Conservation (phyloP, 2,888 invertebrate species). For the Apodemia duryi region DNA sequence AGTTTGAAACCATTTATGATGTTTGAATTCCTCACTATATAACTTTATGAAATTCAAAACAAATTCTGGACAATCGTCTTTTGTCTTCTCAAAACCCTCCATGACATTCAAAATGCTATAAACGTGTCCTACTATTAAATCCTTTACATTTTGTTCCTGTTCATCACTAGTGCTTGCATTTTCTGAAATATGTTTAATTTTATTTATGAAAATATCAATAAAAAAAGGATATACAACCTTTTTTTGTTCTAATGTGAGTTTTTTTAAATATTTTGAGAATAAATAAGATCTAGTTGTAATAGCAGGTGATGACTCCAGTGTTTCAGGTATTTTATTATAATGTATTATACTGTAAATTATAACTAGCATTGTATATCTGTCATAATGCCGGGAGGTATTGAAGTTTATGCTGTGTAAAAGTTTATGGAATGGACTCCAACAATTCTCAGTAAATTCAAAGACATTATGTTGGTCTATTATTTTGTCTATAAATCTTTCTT, state of each 20-base stretch:
- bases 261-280: constrained; percentile 24
- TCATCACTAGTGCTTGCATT: constrained; percentile 29
- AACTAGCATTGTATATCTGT: constrained; percentile 36
- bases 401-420: constrained; percentile 45
- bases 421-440: constrained; percentile 49
- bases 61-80: constrained; percentile 42
- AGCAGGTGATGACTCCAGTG: constrained; percentile 32
- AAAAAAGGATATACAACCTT: constrained; percentile 36
- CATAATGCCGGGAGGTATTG: constrained; percentile 34
- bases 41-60: constrained; percentile 39
- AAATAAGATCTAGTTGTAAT: constrained; percentile 23
- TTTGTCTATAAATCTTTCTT: constrained; percentile 41
- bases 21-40: constrained; percentile 33
- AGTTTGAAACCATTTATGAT: constrained; percentile 27
- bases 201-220: constrained; percentile 35
- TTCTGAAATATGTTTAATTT: constrained; percentile 34
- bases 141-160: constrained; percentile 26
- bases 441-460: constrained; percentile 43
- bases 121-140: constrained; percentile 29
- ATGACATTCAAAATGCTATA: constrained; percentile 35
- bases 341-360: constrained; percentile 45
- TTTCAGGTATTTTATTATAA: constrained; percentile 37
- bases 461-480: constrained; percentile 40
- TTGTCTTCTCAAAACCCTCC: constrained; percentile 37
- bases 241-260: constrained; percentile 33